Evolutionary conservation across 2,113 vertebrate genomes (phyloP), one percentile per base, ranked within the genome.

Genomic region (Platycercus adscitus): DNA sequence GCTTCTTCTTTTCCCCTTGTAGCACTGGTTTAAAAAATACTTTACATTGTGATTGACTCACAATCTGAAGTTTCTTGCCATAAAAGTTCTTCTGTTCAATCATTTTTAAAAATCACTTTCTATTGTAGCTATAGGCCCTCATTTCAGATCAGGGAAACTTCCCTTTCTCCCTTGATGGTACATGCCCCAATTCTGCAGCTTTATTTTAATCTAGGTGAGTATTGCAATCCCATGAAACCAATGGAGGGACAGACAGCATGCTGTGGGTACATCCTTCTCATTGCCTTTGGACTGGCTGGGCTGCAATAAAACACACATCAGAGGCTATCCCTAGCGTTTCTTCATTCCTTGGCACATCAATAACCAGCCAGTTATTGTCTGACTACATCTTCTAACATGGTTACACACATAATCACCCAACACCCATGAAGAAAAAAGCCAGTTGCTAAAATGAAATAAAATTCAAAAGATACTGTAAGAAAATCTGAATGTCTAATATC

Each of bases 401-500:
- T 66, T 88, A 44, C 17, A 75, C 35, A 39, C 6, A 20, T 68
- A 86, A 78, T 63, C 4, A 3, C 28, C 55, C 77, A 70, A 17
- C 11, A 4, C 39, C 47, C 39, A 15, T 1, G 10, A 35, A 76
- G 52, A 76, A 95, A 84, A 88, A 53, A 95, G 44, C 3, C 63
- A 85, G 81, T 55, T 96, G 65, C 69, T 92, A 88, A 95, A 95
- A 81, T 66, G 39, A 92, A 88, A 71, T 77, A 65, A 77, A 95
- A 89, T 89, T 93, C 77, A 89, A 91, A 91, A 86, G 79, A 70
- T 56, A 63, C 52, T 81, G 3, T 80, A 82, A 71, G 94, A 88
- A 94, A 94, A 95, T 63, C 71, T 81, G 50, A 94, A 95, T 93
- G 66, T 71, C 86, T 95, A 92, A 56, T 95, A 75, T 53, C 77